Evolutionary conservation across 2,113 vertebrate genomes (phyloP), one percentile per base, ranked within the genome.

Genomic region (Dipodomys ordii): DNA sequence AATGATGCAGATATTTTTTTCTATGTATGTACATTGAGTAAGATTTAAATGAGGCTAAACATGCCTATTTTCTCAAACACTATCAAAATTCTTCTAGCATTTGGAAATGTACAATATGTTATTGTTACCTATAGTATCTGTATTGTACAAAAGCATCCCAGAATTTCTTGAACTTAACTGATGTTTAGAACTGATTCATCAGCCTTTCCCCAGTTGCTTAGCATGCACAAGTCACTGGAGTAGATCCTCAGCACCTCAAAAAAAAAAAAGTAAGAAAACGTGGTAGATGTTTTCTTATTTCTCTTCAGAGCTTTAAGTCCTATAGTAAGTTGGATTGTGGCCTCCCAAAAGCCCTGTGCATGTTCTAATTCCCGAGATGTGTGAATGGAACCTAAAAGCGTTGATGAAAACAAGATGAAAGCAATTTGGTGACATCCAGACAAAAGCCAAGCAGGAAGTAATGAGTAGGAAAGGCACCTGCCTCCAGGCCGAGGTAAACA

Each of bases 61-160:
- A 23, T 28, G 67, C 46, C 22, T 65, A 5, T 77, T 71, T 74
- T 68, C 9, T 28, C n/a, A 74, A 39, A 9, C 23, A 57, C 4
- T 83, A 57, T 23, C 27, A 25, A 65, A 8, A 53, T 83, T 53
- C 39, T 22, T 74, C 7, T 35, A 49, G 15, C 10, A 27, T 65
- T 83, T 53, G 28, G 18, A 35, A 91, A 53, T 67, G 11, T 7
- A 35, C 9, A 53, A 10, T 49, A 8, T 12, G 39, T 64, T 39
- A 22, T 10, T 30, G 44, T 3, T 39, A 46, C 20, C 22, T 39
- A 4, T 46, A 15, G n/a, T 35, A 62, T 32, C 10, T 19, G 30
- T 53, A 15, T 22, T 10, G 25, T 22, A 53, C 6, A 35, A 30
- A 0, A 39, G 22, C 10, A 32, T 3, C 4, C 3, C 4, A 25